Conservation (phyloP, 2,113 vertebrate genomes). For the Apeltes quadracus region DNA sequence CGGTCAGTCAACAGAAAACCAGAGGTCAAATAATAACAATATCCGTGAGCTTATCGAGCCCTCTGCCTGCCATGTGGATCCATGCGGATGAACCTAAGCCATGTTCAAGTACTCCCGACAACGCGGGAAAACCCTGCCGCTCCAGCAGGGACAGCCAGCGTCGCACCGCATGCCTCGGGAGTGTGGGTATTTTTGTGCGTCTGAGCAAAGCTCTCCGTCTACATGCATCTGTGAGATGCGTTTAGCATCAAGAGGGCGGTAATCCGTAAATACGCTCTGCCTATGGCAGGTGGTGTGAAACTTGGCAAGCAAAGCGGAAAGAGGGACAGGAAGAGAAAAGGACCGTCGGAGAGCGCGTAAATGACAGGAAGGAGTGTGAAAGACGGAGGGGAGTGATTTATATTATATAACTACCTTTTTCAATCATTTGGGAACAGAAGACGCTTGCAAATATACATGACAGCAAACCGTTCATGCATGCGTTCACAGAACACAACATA, state of each 20-base stretch:
- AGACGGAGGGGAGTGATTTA: constrained; percentile 42
- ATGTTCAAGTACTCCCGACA: constrained; percentile 32
- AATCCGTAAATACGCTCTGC: constrained; percentile 83
- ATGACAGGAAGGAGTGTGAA: constrained; percentile 58
- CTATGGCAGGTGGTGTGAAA: constrained; percentile 75
- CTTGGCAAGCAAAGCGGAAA: constrained; percentile 57
- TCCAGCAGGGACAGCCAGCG: constrained; percentile 50
- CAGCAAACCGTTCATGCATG: neutral
- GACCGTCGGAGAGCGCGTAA: constrained; percentile 36
- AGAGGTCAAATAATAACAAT: constrained; percentile 25
- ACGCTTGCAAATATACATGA: constrained; percentile 39
- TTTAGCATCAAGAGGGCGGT: constrained; percentile 72
- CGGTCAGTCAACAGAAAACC: constrained; percentile 30
- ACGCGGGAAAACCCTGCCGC: constrained; percentile 54
- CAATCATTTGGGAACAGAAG: constrained; percentile 48
- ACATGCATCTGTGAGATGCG: constrained; percentile 63
- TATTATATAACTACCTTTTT: constrained; percentile 73
- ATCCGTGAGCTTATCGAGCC: constrained; percentile 14
- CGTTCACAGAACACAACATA: constrained; percentile 19
- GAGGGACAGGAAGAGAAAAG: constrained; percentile 21
- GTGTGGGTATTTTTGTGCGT: constrained; percentile 21
- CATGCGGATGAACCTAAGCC: constrained; percentile 34
- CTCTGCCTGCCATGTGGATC: constrained; percentile 10
- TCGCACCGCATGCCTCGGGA: constrained; percentile 31
- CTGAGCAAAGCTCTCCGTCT: constrained; percentile 31